These are phyloP conservation scores for Engraulis encrasicolus DNA, from an alignment of 2,113 vertebrate genomes.

Conservation along the genomic window DNA sequence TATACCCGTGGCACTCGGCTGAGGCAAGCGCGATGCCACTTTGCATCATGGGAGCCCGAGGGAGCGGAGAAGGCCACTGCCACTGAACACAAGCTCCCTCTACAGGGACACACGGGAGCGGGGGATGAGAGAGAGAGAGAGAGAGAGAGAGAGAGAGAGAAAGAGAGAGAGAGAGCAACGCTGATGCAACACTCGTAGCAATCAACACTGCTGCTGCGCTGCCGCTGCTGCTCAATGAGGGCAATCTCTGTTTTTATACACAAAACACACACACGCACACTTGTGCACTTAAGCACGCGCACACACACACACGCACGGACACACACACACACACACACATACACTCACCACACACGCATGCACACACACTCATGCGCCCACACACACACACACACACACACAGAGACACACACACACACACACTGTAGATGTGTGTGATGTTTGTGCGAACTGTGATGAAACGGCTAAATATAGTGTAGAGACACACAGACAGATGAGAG, in stretches of 20 bases:
- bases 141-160: not conserved
- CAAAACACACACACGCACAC: not conserved
- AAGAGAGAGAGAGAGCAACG: not conserved
- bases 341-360: constrained; percentile 4
- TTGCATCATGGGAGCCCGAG: constrained; percentile 59
- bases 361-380: constrained; percentile 32
- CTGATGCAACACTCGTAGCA: constrained; percentile 52
- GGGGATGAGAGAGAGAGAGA: not conserved
- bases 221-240: constrained; percentile 32
- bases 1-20: constrained; percentile 27
- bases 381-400: constrained; percentile 27
- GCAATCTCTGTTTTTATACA: constrained; percentile 1
- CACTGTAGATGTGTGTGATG: not conserved
- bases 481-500: not conserved
- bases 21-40: constrained; percentile 51
- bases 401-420: not conserved
- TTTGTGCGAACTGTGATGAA: not conserved
- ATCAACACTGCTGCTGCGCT: too few species aligned
- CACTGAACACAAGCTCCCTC: constrained; percentile 47
- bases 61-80: constrained; percentile 43
- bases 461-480: not conserved
- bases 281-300: not conserved
- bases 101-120: constrained; percentile 39
- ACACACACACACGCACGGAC: not conserved
- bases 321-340: constrained; percentile 2